Evolutionary conservation across 2,888 invertebrate species (phyloP).

Genomic region (Sycophila texana): DNA sequence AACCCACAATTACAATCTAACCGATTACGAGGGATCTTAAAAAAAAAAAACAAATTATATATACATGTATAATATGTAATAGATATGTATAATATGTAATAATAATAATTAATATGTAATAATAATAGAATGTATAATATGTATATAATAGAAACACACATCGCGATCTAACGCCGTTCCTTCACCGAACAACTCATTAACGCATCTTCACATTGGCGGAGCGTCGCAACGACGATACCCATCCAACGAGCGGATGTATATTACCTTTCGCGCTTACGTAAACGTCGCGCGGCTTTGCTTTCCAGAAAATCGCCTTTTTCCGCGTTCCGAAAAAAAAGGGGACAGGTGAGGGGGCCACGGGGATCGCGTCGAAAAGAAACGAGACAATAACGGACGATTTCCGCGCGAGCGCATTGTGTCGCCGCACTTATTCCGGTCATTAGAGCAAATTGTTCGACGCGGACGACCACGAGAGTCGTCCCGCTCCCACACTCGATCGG

Average conservation of each 20-base stretch:
- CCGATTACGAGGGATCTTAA: no score
- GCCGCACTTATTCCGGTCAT: slow-evolving; percentile 28
- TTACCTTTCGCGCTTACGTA: neutral
- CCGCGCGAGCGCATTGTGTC: slow-evolving; percentile 2
- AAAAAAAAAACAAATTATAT: no score
- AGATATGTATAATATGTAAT: no score
- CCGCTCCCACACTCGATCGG: slow-evolving; percentile 7
- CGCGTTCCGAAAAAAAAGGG: neutral
- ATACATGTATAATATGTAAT: no score
- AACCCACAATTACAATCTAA: no score
- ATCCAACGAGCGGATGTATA: neutral
- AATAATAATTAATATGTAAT: no score
- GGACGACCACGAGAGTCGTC: neutral
- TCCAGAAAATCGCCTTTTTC: neutral
- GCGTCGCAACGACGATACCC: no score
- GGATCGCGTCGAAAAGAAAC: neutral
- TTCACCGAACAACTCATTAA: no score
- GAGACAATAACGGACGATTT: slow-evolving; percentile 11
- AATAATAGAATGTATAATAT: no score
- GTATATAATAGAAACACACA: no score
- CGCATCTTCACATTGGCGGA: no score
- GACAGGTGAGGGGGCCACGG: neutral
- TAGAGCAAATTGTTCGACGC: slow-evolving; percentile 33
- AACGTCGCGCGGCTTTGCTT: neutral
- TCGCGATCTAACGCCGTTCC: no score